These are phyloP conservation scores for Physella acuta DNA, from an alignment of 1,140 invertebrate species.

Conservation along the genomic window DNA sequence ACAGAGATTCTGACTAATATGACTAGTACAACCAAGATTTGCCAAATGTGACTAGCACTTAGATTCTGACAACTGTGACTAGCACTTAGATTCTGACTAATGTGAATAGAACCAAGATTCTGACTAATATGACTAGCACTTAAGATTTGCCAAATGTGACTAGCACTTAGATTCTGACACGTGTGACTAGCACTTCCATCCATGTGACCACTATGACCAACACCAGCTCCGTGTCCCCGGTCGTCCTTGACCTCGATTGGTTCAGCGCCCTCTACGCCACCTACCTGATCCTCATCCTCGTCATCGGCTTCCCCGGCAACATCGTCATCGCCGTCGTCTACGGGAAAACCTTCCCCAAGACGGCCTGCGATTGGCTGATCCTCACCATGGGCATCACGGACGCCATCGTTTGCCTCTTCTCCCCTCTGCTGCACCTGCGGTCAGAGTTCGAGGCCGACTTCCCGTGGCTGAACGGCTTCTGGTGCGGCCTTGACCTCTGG, in stretches of 20 bases:
- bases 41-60: too few species aligned
- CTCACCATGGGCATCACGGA: slow-evolving; percentile 13
- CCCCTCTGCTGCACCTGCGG: background rate
- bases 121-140: too few species aligned
- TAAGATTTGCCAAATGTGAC: too few species aligned
- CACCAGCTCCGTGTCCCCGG: too few species aligned
- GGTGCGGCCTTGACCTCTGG: background rate
- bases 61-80: too few species aligned
- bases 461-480: background rate
- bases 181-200: too few species aligned
- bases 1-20: too few species aligned
- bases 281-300: background rate
- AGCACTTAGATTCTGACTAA: too few species aligned
- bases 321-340: slow-evolving; percentile 14
- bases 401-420: slow-evolving; percentile 1
- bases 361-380: slow-evolving; percentile 17
- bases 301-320: slow-evolving; percentile 7
- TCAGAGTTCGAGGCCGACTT: background rate
- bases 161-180: too few species aligned
- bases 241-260: slow-evolving; percentile 5
- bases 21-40: too few species aligned
- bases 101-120: too few species aligned
- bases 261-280: background rate
- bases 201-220: too few species aligned
- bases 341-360: background rate